Conservation (phyloP, 2,797 vertebrate genomes). For the Enteromius fasciolatus region DNA sequence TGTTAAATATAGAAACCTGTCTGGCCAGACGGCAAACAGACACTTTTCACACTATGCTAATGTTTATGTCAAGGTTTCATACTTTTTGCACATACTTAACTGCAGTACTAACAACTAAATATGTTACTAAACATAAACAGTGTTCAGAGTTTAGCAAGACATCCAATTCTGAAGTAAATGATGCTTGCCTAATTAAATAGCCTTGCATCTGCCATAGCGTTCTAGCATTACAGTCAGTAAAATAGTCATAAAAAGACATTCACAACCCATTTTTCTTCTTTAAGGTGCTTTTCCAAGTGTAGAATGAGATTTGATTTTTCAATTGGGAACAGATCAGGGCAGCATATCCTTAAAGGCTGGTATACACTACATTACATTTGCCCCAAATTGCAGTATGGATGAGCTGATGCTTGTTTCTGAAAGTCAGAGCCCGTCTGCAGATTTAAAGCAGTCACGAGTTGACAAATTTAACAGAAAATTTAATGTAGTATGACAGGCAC, state of each 20-base stretch:
- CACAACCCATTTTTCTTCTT: neutral
- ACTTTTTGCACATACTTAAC: neutral
- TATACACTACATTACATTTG: neutral
- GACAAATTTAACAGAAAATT: neutral
- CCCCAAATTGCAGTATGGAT: neutral
- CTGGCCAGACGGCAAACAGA: constrained; percentile 19
- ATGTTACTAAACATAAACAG: neutral
- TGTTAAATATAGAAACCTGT: constrained; percentile 29
- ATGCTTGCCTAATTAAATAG: neutral
- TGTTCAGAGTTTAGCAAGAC: neutral
- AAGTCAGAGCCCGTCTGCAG: neutral
- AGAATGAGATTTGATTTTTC: neutral
- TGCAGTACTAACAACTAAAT: neutral
- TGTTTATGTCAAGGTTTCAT: neutral
- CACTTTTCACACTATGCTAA: constrained; percentile 1
- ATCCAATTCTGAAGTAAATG: neutral
- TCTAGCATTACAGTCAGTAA: neutral
- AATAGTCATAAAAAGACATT: neutral
- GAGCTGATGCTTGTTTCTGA: neutral
- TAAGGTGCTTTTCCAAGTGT: neutral
- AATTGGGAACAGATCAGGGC: neutral
- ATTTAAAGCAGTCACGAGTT: neutral
- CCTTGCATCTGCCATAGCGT: neutral
- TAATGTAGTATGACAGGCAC: neutral
- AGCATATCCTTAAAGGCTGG: neutral